These are phyloP conservation scores for Pelobates fuscus DNA, from an alignment of 2,113 vertebrate species.

Conservation along the genomic window DNA sequence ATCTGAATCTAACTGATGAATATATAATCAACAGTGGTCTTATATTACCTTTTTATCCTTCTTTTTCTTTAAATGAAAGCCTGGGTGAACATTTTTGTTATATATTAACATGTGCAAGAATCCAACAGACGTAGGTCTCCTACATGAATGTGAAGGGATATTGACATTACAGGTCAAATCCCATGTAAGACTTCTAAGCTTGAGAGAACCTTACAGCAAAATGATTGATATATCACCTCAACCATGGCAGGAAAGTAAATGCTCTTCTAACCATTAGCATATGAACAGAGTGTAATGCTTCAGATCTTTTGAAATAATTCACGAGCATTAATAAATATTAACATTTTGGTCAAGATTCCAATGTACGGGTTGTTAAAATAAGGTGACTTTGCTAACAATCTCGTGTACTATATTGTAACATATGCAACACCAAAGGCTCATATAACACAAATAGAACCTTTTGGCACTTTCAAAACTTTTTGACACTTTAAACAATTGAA, in stretches of 20 bases:
- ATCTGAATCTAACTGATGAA: not conserved
- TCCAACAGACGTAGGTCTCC: constrained; percentile 12
- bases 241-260: constrained; percentile 42
- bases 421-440: not conserved
- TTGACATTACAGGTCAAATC: constrained; percentile 36
- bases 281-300: constrained; percentile 33
- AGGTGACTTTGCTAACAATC: constrained; percentile 9
- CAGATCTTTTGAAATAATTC: constrained; percentile 24
- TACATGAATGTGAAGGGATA: constrained; percentile 24
- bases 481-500: not conserved
- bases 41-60: not conserved
- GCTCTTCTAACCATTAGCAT: constrained; percentile 30
- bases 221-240: constrained; percentile 48
- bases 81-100: not conserved
- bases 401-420: constrained; percentile 6
- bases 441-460: not conserved
- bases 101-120: not conserved
- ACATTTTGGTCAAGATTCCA: constrained; percentile 10
- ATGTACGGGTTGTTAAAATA: constrained; percentile 12
- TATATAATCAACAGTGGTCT: not conserved
- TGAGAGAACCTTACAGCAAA: constrained; percentile 27
- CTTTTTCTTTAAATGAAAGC: not conserved
- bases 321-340: constrained; percentile 28
- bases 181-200: constrained; percentile 45
- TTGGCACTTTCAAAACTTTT: not conserved